Evolutionary conservation across 2,797 vertebrate species (phyloP), one percentile per base, ranked within the genome.

Genomic region (Sphaeramia orbicularis): DNA sequence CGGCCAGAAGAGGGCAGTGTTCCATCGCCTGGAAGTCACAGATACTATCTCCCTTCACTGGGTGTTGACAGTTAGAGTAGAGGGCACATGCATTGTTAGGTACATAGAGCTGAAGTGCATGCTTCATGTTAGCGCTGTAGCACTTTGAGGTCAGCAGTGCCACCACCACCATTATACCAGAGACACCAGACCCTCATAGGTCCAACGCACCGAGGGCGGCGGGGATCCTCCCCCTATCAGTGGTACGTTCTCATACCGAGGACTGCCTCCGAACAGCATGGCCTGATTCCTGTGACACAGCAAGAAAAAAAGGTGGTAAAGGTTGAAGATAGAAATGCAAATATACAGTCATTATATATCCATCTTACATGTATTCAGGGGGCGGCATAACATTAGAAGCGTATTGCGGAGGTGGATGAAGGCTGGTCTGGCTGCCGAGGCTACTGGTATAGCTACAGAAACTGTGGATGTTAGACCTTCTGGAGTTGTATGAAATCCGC

Each of bases 361-460:
- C 30, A 61, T 80, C 96, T 83, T 91, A 99, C 98, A 99, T 99
- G 92, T 99, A 99, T 89, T 99, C 97, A 0, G 97, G 95, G 71
- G 96, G 91, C 0, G 96, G 95, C 9, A 77, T 90, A 30, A 76
- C 92, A 0, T 94, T 96, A 84, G 96, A 94, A 78, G 95, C 65
- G 59, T 95, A 86, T 70, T 95, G 96, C 0, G 93, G 83, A 0
- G 96, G 95, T 1, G 96, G 95, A 1, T 96, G 96, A 10, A 96
- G 93, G 88, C 96, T 98, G 82, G 90, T 94, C 92, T 98, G 96
- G 87, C 97, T 99, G 80, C 95, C 95, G 70, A 96, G 81, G 88
- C 97, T 97, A 83, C 97, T 97, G 90, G 95, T 97, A 86, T 95
- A 97, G 87, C 97, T 99, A 81, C 96, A 98, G 89, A 98, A 99